These are phyloP conservation scores for Macheiramphus alcinus DNA, from an alignment of 2,113 vertebrate genomes.

Conservation along the genomic window DNA sequence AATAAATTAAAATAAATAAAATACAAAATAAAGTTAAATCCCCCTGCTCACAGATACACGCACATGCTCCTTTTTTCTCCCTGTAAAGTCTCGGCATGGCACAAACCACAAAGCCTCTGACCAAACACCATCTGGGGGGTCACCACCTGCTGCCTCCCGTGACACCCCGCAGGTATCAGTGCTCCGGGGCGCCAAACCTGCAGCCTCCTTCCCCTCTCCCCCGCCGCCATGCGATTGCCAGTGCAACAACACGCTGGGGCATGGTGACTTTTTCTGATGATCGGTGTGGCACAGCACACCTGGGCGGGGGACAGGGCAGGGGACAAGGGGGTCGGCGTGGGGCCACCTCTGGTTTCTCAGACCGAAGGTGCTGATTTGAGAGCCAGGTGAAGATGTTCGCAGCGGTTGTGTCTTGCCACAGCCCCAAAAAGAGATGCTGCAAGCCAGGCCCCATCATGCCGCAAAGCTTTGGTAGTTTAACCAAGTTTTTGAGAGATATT, in stretches of 20 bases:
- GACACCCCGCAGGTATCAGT: accelerated
- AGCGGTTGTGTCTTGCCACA: accelerated
- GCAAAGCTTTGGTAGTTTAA: neutral
- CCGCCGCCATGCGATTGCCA: accelerated
- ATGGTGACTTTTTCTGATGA: neutral
- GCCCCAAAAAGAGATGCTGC: no score
- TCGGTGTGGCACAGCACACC: accelerated
- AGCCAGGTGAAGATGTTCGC: no score
- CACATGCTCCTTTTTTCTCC: neutral
- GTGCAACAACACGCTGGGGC: neutral
- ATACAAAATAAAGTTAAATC: neutral
- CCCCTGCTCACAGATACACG: neutral
- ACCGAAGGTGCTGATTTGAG: accelerated
- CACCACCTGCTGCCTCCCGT: accelerated
- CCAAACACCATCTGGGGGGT: accelerated
- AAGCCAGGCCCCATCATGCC: neutral
- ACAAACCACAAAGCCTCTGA: neutral
- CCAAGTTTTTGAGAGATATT: neutral
- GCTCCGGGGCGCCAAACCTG: neutral
- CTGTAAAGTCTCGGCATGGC: neutral
- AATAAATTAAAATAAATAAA: neutral
- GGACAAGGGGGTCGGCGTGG: accelerated
- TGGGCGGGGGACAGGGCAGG: neutral
- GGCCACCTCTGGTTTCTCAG: neutral
- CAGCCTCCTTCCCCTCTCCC: neutral